Evolutionary conservation across 2,113 vertebrate species (phyloP), one percentile per base, ranked within the genome.

Genomic region (Brachyistius frenatus): DNA sequence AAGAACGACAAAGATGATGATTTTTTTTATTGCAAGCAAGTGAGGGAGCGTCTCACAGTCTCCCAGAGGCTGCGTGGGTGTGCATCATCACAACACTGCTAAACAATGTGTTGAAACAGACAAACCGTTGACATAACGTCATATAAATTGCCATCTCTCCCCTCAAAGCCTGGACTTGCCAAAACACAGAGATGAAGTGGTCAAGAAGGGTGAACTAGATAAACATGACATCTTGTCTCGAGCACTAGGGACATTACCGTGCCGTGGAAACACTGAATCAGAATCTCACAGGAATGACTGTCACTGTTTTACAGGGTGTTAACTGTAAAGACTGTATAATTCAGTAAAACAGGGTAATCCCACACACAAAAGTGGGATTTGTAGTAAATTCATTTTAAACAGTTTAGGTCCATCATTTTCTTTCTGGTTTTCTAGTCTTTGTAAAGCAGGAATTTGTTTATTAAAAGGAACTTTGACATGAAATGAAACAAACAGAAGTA

Each of bases 241-340:
- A 53, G 46, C 58, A 64, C 11, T 44, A 41, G 63, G 35, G 52
- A 81, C n/a, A 1, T 36, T n/a, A 68, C 11, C 39, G 76, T 74
- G 23, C 84, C 66, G 58, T 71, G 84, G 84, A 82, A 90, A 86
- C 72, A 55, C 2, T 80, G 79, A 88, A 16, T 74, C 81, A 86
- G 10, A 10, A 61, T 70, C 31, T 50, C 30, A 35, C n/a, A 66
- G 46, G 46, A 30, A 60, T 46, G 37, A 31, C 11, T 5, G 1
- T 72, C 15, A n/a, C 9, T 41, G 2, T 64, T 76, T 76, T 32
- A 77, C 11, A 41, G 47, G 64, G 32, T 72, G 62, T 54, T 61
- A 47, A 68, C 30, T 16, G 35, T 13, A 80, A 68, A 66, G 72
- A 37, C 55, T 72, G 50, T n/a, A 16, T 67, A 52, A 62, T 23